Percentiles rank a stretch among this genome's conserved stretches.
These are phyloP conservation scores for Scyliorhinus canicula DNA, from an alignment of 2,797 vertebrate species.

Conservation along the genomic window DNA sequence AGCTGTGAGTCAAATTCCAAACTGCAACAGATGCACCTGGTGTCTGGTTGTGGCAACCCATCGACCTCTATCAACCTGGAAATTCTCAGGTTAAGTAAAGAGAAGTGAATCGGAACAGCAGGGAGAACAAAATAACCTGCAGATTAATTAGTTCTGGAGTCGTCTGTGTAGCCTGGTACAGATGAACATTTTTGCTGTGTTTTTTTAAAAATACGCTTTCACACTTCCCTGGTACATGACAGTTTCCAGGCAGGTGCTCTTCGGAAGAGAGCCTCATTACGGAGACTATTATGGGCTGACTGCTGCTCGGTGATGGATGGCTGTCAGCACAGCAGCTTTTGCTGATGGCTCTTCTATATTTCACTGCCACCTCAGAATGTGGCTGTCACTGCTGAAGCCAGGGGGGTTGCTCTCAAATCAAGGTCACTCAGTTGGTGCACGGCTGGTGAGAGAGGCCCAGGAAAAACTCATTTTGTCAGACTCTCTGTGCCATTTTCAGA, in stretches of 20 bases:
- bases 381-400: constrained; percentile 26
- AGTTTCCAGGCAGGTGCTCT: constrained; percentile 32
- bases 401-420: constrained; percentile 14
- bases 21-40: constrained; percentile 18
- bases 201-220: constrained; percentile 19
- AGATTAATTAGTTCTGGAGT: constrained; percentile 30
- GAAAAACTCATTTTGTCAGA: not conserved
- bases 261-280: constrained; percentile 38
- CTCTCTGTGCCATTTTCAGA: not conserved
- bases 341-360: constrained; percentile 35
- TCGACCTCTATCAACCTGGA: constrained; percentile 34
- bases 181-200: constrained; percentile 33
- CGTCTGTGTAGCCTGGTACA: constrained; percentile 29
- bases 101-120: constrained; percentile 22
- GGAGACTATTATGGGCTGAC: constrained; percentile 32
- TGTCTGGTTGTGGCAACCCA: constrained; percentile 21
- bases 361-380: constrained; percentile 20
- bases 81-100: constrained; percentile 38
- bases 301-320: constrained; percentile 32
- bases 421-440: constrained; percentile 19
- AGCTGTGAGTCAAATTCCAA: constrained; percentile 29
- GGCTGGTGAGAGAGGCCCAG: not conserved
- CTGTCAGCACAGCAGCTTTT: constrained; percentile 25
- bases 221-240: constrained; percentile 31
- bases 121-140: constrained; percentile 25